phyloP scores from a whole-genome alignment of 2,888 invertebrate genomes.

The Dusona sp. region DNA sequence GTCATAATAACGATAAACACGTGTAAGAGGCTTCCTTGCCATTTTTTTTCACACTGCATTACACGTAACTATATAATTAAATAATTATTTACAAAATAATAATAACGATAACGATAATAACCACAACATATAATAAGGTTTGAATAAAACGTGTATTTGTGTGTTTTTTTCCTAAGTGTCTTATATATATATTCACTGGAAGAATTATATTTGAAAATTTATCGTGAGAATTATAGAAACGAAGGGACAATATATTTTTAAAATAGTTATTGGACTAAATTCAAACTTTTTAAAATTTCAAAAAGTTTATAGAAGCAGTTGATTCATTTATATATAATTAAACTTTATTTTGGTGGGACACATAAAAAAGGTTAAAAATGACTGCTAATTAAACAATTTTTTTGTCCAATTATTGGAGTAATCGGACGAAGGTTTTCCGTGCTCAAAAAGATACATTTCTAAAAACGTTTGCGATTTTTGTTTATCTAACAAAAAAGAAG shows the following conservation, averaged over 20 bases:
- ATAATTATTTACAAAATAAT: conserved; percentile 67
- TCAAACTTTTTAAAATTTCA: no score
- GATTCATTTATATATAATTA: no score
- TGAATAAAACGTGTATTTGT: conserved; percentile 21
- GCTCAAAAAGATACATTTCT: no score
- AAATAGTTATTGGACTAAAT: background rate
- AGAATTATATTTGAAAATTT: background rate
- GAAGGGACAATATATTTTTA: background rate
- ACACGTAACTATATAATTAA: conserved; percentile 35
- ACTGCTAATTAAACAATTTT: no score
- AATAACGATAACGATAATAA: conserved; percentile 48
- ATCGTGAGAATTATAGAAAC: background rate
- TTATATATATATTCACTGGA: background rate
- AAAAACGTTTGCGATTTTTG: no score
- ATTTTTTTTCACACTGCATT: conserved; percentile 54
- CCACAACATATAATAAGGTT: conserved; percentile 26
- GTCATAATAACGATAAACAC: conserved; percentile 47
- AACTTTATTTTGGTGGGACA: no score
- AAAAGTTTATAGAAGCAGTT: no score
- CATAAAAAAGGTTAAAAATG: no score
- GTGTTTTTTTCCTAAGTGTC: conserved; percentile 16
- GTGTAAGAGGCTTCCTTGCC: conserved; percentile 46
- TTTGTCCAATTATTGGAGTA: no score
- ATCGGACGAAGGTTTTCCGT: no score
- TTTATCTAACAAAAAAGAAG: no score